Conservation (phyloP, 1,140 invertebrate genomes). For the Cotesia chilonis region DNA sequence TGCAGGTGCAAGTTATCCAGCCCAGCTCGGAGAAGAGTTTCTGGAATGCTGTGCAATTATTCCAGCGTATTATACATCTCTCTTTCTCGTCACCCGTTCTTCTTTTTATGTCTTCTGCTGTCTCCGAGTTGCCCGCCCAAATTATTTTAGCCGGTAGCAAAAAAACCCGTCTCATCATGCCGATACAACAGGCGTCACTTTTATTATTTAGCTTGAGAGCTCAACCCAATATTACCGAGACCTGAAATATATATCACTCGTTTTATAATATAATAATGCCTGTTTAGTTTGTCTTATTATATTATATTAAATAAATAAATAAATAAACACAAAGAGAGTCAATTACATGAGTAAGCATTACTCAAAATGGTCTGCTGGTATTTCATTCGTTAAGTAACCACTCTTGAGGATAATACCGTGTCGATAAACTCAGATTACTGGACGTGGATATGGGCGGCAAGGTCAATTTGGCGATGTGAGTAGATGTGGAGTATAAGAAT, state of each 20-base stretch:
- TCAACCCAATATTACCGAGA: background rate
- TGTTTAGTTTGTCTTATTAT: too few species aligned
- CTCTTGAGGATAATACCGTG: too few species aligned
- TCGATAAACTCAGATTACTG: too few species aligned
- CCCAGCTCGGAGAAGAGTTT: conserved; percentile 7
- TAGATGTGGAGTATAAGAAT: too few species aligned
- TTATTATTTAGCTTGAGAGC: conserved; percentile 5
- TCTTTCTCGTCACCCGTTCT: conserved; percentile 3
- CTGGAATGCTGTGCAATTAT: conserved; percentile 35
- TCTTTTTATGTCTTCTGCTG: conserved; percentile 6
- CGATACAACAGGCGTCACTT: background rate
- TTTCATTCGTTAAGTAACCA: background rate
- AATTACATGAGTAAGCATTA: too few species aligned
- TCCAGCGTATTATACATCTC: conserved; percentile 15
- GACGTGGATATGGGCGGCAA: too few species aligned
- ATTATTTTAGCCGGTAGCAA: background rate
- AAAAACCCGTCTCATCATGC: conserved; percentile 1
- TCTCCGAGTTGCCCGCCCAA: conserved; percentile 17
- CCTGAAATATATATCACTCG: background rate
- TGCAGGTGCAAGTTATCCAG: conserved; percentile 30
- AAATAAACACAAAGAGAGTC: background rate
- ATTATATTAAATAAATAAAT: background rate
- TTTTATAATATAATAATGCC: conserved; percentile 4
- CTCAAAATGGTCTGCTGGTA: background rate
- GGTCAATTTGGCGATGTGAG: too few species aligned